Evolutionary conservation across 2,113 vertebrate genomes (phyloP).

Genomic region (Guaruba guarouba): DNA sequence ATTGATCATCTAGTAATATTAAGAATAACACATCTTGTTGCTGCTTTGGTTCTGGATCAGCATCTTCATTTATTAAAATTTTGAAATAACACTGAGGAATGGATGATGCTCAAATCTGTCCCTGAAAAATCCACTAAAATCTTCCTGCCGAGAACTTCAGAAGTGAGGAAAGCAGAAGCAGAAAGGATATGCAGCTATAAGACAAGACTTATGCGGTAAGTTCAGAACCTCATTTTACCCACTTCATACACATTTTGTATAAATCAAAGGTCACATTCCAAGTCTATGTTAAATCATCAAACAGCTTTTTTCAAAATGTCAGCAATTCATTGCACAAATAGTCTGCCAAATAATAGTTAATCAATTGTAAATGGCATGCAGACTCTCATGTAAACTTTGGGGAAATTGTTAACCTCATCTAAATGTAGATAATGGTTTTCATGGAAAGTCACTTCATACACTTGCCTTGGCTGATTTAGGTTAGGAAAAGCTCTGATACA

Average conservation of each 20-base stretch:
- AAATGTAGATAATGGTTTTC: not conserved
- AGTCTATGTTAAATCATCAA: not conserved
- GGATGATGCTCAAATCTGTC: not conserved
- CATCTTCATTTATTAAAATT: not conserved
- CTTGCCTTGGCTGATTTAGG: not conserved
- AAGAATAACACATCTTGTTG: not conserved
- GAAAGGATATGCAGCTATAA: not conserved
- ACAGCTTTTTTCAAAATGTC: slow-evolving; percentile 13
- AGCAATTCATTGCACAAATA: not conserved
- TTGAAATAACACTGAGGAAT: not conserved
- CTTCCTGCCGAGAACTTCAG: not conserved
- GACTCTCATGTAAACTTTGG: not conserved
- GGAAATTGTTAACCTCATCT: slow-evolving; percentile 1
- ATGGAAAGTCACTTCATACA: not conserved
- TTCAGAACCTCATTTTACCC: not conserved
- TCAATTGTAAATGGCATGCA: slow-evolving; percentile 2
- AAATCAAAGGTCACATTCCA: not conserved
- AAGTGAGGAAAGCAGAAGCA: not conserved
- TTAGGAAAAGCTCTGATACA: not conserved
- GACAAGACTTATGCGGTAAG: not conserved
- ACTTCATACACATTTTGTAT: not conserved
- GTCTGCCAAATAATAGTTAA: slow-evolving; percentile 2
- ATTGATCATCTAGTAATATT: not conserved
- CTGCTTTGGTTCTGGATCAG: not conserved
- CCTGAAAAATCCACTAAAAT: not conserved